These are phyloP conservation scores for Strigamia crassipes DNA, from an alignment of 2,888 invertebrate species.

Conservation along the genomic window DNA sequence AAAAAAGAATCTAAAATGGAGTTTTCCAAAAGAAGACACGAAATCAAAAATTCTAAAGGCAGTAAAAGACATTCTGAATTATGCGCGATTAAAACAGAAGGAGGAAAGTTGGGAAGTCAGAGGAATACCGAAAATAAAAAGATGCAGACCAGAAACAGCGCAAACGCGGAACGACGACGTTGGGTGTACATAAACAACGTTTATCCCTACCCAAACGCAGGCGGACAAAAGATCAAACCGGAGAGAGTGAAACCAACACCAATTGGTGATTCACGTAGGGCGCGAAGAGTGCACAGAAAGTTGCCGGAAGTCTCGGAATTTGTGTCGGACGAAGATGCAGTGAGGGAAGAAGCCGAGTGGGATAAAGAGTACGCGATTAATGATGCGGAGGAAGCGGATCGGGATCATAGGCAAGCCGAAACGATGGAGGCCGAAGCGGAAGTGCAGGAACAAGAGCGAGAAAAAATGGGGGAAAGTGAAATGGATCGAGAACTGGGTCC, in stretches of 20 bases:
- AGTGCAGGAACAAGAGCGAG: background rate
- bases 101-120: background rate
- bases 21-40: background rate
- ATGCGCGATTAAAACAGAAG: no score
- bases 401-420: conserved; percentile 12
- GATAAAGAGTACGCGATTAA: background rate
- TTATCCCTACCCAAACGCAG: background rate
- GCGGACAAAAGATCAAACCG: background rate
- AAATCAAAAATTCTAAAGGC: background rate
- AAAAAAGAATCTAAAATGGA: background rate
- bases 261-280: background rate
- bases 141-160: background rate
- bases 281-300: background rate
- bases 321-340: background rate
- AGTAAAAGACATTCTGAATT: background rate
- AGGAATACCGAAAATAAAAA: background rate
- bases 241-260: background rate
- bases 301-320: background rate
- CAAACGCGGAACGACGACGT: background rate
- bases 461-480: background rate
- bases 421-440: background rate
- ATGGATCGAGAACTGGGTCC: background rate
- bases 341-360: background rate
- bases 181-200: conserved; percentile 17
- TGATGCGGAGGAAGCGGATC: background rate